These are phyloP conservation scores for Perodicticus potto DNA, from an alignment of 2,797 vertebrate genomes.

Conservation along the genomic window DNA sequence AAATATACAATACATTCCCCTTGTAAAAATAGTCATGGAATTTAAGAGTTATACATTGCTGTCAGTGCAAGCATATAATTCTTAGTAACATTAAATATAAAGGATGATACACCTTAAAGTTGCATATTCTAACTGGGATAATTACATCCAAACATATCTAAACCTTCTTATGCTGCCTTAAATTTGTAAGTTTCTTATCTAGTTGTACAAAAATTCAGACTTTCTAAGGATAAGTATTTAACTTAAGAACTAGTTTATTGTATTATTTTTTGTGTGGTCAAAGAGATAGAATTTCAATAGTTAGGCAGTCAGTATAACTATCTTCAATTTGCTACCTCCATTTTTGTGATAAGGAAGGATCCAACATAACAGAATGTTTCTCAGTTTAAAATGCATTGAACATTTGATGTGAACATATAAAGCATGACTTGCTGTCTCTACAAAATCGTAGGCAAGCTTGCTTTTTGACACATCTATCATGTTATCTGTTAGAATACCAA, in stretches of 20 bases:
- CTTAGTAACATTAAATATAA: constrained; percentile 74
- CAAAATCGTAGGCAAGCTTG: background rate
- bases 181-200: constrained; percentile 46
- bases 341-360: background rate
- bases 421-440: background rate
- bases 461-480: background rate
- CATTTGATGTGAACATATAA: background rate
- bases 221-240: constrained; percentile 19
- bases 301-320: background rate
- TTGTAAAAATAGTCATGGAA: constrained; percentile 70
- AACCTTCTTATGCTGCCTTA: constrained; percentile 77
- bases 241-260: background rate
- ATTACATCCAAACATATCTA: constrained; percentile 77
- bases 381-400: background rate
- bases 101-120: constrained; percentile 66
- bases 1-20: constrained; percentile 65
- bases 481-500: background rate
- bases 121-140: constrained; percentile 64
- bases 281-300: constrained; percentile 21
- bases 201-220: constrained; percentile 53
- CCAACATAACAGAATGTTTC: background rate
- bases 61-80: constrained; percentile 75
- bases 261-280: background rate
- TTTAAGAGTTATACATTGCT: constrained; percentile 67
- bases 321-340: background rate